phyloP scores from a whole-genome alignment of 2,113 vertebrate species.

The Rhegmatorhina hoffmannsi region DNA sequence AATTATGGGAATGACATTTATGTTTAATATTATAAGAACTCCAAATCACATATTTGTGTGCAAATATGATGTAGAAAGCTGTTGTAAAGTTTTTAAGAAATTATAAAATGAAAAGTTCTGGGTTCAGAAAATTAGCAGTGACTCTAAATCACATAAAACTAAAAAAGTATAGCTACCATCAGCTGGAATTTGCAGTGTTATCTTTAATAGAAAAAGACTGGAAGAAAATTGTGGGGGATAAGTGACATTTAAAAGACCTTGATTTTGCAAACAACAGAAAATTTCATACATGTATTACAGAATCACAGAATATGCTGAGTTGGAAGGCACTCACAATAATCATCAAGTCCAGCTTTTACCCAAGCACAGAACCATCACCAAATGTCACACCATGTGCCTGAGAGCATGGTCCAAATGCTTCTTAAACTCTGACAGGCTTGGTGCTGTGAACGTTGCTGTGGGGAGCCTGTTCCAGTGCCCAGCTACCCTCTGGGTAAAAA shows the following conservation, averaged over 20 bases:
- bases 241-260: background rate
- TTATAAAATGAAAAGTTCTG: background rate
- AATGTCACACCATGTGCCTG: too few relatives aligned
- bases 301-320: background rate
- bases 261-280: background rate
- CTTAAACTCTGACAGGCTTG: too few relatives aligned
- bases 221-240: background rate
- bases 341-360: too few relatives aligned
- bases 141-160: background rate
- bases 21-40: background rate
- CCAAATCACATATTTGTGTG: background rate
- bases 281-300: background rate
- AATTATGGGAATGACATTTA: background rate
- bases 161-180: background rate
- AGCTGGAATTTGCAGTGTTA: background rate
- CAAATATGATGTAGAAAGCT: background rate
- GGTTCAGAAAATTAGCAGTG: background rate
- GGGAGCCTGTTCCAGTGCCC: too few relatives aligned
- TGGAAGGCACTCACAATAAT: background rate
- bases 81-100: background rate
- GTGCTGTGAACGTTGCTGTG: too few relatives aligned
- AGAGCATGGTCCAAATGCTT: too few relatives aligned
- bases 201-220: background rate
- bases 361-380: background rate
- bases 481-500: too few relatives aligned